These are phyloP conservation scores for Oreotrochilus melanogaster DNA, from an alignment of 2,113 vertebrate genomes.

Conservation along the genomic window DNA sequence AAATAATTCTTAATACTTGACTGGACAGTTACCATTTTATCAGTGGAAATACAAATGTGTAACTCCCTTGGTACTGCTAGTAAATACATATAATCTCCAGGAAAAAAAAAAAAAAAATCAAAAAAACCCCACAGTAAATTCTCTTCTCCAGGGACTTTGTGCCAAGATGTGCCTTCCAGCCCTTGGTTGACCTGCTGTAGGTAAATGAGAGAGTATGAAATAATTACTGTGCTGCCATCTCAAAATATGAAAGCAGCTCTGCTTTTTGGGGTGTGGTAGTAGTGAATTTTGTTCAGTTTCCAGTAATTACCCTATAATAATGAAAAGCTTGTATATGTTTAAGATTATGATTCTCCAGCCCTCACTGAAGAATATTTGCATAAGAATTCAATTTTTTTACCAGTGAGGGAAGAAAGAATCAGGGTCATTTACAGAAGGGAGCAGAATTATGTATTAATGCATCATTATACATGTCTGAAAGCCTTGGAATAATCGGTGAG, in stretches of 20 bases:
- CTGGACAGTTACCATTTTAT: conserved; percentile 24
- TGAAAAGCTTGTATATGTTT: not conserved
- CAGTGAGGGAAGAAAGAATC: conserved; percentile 16
- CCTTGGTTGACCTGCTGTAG: conserved; percentile 29
- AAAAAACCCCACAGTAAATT: not conserved
- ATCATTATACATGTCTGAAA: conserved; percentile 15
- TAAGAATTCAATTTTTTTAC: conserved; percentile 37
- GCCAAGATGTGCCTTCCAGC: not conserved
- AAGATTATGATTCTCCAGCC: not conserved
- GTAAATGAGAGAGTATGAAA: conserved; percentile 7
- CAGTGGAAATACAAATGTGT: conserved; percentile 34
- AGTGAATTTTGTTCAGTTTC: conserved; percentile 34
- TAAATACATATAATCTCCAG: conserved; percentile 27
- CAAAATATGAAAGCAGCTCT: not conserved
- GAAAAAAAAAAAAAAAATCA: not conserved
- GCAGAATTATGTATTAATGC: conserved; percentile 29
- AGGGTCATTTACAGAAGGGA: not conserved
- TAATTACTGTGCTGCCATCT: not conserved
- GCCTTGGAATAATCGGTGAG: not conserved
- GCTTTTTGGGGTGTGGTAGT: not conserved
- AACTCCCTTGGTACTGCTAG: conserved; percentile 29
- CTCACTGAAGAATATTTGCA: not conserved
- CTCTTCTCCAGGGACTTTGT: not conserved
- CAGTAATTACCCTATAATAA: conserved; percentile 28
- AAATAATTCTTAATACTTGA: conserved; percentile 40